A percentile compares a stretch with the other conserved stretches of the same genome.
Conservation (phyloP, 1,140 invertebrate species). For the Samia ricini region DNA sequence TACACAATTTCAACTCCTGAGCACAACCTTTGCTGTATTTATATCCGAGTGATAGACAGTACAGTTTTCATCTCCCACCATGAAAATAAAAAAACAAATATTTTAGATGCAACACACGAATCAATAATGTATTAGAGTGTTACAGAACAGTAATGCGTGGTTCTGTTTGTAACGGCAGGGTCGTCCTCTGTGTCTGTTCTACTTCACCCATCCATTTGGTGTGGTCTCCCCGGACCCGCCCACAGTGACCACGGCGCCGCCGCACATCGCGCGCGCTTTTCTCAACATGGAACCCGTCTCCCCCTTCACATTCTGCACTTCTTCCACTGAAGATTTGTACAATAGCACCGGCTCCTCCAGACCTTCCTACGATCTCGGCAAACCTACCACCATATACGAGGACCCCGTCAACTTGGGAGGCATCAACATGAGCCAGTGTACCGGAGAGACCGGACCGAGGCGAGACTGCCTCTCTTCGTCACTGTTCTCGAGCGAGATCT, state of each 20-base stretch:
- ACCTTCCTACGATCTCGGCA: conserved; percentile 34
- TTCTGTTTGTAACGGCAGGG: conserved; percentile 31
- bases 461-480: conserved; percentile 46
- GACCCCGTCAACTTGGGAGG: conserved; percentile 31
- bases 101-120: no score
- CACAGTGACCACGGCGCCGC: conserved; percentile 39
- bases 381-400: conserved; percentile 33
- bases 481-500: conserved; percentile 49
- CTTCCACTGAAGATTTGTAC: conserved; percentile 1
- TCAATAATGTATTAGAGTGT: no score
- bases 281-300: conserved; percentile 49
- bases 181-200: conserved; percentile 71
- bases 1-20: no score
- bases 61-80: no score
- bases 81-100: no score
- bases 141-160: no score
- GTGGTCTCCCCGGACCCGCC: conserved; percentile 71
- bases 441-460: conserved; percentile 23
- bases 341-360: conserved; percentile 11
- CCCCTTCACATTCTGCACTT: conserved; percentile 27
- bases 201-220: conserved; percentile 75
- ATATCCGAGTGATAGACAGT: no score
- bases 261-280: conserved; percentile 43
- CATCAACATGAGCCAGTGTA: conserved; percentile 28
- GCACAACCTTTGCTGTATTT: no score